These are phyloP conservation scores for Rotaria sp. DNA, from an alignment of 2,888 invertebrate species.

Conservation along the genomic window DNA sequence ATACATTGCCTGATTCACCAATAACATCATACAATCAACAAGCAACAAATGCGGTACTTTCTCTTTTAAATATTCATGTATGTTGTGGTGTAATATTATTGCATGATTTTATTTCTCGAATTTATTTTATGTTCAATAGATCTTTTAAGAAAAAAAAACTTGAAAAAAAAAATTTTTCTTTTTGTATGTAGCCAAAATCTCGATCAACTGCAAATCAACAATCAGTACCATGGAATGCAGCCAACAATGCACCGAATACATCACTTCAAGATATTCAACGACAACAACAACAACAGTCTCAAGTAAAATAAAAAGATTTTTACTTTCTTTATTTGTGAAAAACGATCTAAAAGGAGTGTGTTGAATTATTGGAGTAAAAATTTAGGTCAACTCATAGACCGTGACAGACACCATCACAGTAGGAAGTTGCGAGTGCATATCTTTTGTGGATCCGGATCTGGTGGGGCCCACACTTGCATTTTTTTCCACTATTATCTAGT, in stretches of 20 bases:
- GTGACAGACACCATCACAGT: too few species aligned
- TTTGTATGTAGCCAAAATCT: neutral
- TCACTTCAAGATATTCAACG: constrained; percentile 10
- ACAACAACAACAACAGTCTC: neutral
- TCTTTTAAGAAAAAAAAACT: neutral
- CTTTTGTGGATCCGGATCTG: too few species aligned
- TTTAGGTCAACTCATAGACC: too few species aligned
- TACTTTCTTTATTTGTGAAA: too few species aligned
- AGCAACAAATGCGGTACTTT: constrained; percentile 26
- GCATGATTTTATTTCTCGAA: neutral
- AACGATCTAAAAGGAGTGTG: too few species aligned
- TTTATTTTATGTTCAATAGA: neutral
- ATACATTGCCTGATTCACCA: neutral
- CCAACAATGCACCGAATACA: neutral
- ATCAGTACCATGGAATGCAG: neutral
- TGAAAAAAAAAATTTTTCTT: neutral
- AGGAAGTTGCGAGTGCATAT: too few species aligned
- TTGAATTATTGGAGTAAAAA: too few species aligned
- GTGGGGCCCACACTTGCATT: too few species aligned
- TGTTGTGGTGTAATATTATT: neutral
- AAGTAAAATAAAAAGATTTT: neutral
- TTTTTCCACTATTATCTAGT: too few species aligned
- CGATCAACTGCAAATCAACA: neutral
- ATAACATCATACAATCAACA: constrained; percentile 21
- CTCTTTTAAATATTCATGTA: constrained; percentile 29